A percentile compares a stretch with the other conserved stretches of the same genome.
Conservation (phyloP, 2,113 vertebrate species). For the Gavia stellata region DNA sequence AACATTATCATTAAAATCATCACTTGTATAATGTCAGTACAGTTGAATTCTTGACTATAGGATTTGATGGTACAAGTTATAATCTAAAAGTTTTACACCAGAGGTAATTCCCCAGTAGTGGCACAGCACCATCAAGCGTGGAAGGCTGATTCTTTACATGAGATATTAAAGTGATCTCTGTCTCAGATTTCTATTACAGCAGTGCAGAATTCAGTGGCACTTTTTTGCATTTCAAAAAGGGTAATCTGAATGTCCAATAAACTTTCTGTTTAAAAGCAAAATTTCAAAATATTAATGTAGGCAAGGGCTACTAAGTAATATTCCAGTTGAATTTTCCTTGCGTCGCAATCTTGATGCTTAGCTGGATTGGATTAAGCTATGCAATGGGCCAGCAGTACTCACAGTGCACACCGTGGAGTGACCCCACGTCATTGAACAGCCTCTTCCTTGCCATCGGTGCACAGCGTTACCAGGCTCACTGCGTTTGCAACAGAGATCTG, state of each 20-base stretch:
- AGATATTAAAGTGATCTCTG: neutral
- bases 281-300: neutral
- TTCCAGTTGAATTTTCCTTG: neutral
- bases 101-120: neutral
- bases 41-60: neutral
- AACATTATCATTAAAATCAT: neutral
- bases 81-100: neutral
- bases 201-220: neutral
- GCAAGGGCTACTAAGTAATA: neutral
- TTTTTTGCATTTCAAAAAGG: neutral
- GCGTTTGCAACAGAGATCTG: neutral
- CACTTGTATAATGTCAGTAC: neutral
- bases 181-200: neutral
- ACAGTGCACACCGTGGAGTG: neutral
- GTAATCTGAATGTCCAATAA: neutral
- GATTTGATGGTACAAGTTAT: neutral
- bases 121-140: neutral
- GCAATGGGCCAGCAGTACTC: rapidly evolving
- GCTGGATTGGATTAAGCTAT: neutral
- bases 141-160: neutral
- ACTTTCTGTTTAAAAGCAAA: neutral
- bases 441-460: neutral
- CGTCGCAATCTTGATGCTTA: no score
- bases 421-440: neutral
- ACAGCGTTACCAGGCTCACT: neutral